phyloP scores from a whole-genome alignment of 2,888 invertebrate genomes.

The Rapana venosa region DNA sequence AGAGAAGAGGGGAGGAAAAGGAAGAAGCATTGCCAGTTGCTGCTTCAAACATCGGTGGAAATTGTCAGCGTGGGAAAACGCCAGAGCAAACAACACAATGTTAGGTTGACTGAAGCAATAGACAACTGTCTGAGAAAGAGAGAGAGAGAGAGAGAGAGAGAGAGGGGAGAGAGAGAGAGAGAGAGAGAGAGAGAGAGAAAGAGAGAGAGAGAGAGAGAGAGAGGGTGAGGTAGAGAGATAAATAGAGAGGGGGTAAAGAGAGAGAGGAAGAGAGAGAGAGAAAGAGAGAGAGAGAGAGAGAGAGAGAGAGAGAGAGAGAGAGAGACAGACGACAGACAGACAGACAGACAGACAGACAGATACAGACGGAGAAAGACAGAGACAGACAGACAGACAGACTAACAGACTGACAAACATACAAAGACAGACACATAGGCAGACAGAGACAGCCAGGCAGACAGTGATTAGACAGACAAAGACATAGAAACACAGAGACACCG shows the following conservation, averaged over 20 bases:
- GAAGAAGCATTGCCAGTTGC: neutral
- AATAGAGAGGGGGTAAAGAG: neutral
- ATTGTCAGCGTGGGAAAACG: conserved; percentile 10
- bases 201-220: too few species aligned
- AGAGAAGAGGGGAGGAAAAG: neutral
- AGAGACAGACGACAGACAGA: too few species aligned
- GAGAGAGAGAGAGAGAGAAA: too few species aligned
- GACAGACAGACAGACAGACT: neutral
- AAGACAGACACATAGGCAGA: neutral
- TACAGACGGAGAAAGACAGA: too few species aligned
- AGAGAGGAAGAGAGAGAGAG: neutral
- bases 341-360: too few species aligned
- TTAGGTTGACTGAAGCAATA: neutral
- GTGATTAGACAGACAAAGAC: too few species aligned
- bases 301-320: too few species aligned
- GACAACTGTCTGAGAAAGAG: neutral
- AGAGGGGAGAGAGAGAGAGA: too few species aligned
- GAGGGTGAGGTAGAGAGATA: neutral
- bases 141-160: neutral
- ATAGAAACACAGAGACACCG: too few species aligned
- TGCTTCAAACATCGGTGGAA: neutral
- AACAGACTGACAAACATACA: neutral
- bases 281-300: neutral
- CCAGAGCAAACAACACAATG: neutral
- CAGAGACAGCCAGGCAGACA: neutral